Percentiles rank a stretch among this genome's conserved stretches.
These are phyloP conservation scores for Bathybates hornii DNA, from an alignment of 2,113 vertebrate species.

Conservation along the genomic window DNA sequence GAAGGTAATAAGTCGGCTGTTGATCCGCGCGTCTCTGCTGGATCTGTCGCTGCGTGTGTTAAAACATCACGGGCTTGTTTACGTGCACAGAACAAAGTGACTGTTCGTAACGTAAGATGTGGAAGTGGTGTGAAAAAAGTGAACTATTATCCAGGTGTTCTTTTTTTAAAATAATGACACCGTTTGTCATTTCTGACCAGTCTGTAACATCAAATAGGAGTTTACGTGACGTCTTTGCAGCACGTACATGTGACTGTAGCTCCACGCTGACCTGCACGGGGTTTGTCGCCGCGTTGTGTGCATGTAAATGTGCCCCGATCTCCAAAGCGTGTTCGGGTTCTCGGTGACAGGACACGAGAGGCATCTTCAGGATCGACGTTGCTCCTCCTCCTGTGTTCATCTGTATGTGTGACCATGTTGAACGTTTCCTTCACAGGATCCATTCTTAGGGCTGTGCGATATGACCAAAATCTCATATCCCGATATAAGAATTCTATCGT, in stretches of 20 bases:
- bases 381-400: neutral
- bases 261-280: neutral
- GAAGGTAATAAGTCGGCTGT: slow-evolving; percentile 69
- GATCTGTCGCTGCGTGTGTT: neutral
- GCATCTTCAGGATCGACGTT: neutral
- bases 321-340: neutral
- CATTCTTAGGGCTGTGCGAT: too few relatives aligned
- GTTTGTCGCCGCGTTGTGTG: neutral
- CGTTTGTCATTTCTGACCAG: neutral
- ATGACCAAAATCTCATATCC: too few relatives aligned
- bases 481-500: too few relatives aligned
- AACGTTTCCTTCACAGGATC: neutral
- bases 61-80: neutral
- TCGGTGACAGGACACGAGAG: neutral
- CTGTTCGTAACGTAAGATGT: accelerated
- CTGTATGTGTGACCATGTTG: neutral
- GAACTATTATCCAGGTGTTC: neutral
- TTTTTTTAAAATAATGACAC: neutral
- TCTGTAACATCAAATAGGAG: too few relatives aligned
- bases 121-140: neutral
- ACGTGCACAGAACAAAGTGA: neutral
- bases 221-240: neutral
- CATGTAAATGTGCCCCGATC: neutral
- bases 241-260: neutral
- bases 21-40: accelerated